These are phyloP conservation scores for Ceratotherium simum DNA, from an alignment of 2,113 vertebrate genomes.

Conservation along the genomic window DNA sequence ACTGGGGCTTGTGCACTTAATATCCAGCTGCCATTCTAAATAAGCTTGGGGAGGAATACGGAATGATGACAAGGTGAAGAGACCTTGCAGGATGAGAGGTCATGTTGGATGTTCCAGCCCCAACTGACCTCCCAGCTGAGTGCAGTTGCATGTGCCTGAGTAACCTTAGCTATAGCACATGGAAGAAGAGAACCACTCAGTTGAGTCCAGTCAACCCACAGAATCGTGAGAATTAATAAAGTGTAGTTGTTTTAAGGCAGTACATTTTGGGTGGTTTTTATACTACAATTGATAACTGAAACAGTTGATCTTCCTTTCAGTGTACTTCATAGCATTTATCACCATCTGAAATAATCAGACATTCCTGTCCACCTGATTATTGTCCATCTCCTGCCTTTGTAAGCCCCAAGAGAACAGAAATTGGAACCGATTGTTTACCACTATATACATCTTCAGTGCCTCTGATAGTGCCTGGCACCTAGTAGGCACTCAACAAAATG, in stretches of 20 bases:
- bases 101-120: neutral
- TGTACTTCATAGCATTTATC: neutral
- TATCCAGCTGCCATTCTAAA: neutral
- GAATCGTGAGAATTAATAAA: neutral
- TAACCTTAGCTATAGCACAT: neutral
- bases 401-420: neutral
- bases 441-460: fast-evolving
- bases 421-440: neutral
- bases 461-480: neutral
- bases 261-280: neutral
- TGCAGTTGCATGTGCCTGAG: neutral
- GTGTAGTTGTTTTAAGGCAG: neutral
- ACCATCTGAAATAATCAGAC: neutral
- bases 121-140: neutral
- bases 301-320: neutral
- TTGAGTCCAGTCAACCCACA: neutral
- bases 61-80: neutral
- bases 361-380: neutral
- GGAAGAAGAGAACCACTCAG: neutral
- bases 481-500: neutral
- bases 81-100: neutral
- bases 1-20: neutral
- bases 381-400: neutral
- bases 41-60: neutral
- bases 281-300: neutral